Evolutionary conservation across 2,113 vertebrate genomes (phyloP), one percentile per base, ranked within the genome.

Genomic region (Hirundichthys speculiger): DNA sequence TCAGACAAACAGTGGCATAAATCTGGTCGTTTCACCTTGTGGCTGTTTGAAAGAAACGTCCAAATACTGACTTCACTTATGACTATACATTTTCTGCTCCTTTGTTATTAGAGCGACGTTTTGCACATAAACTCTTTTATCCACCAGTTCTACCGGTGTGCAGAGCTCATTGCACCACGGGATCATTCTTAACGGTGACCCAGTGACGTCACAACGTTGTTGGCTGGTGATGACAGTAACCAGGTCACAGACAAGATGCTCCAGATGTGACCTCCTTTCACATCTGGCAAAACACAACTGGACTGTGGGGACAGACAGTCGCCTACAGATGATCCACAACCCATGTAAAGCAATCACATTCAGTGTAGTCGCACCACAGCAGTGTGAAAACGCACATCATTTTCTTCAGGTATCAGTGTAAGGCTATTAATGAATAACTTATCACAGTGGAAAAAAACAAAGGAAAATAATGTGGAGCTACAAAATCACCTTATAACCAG

Each of bases 171-270:
- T 34, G 30, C 11, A 10, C 30, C 30, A 5, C 6, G 30, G 7
- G 30, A 34, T 34, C 30, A 27, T 27, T 27, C 3, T 27, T 8
- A 20, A 16, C 6, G 13, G 2, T 51, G 45, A 57, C 12, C 12
- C 13, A 0, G 14, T 57, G 42, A 48, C 27, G 58, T 38, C 34
- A 68, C 19, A 25, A 66, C n/a, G 49, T 49, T 52, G 49, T 42
- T 67, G 55, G 64, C 48, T 61, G 42, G 47, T 51, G 30, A 58
- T 34, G 34, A 60, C 52, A 49, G 58, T 67, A 74, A 75, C 49
- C 56, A 38, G 72, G 64, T 82, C 82, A 81, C 42, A 65, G 56
- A 61, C 66, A 79, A 73, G 46, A 82, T 75, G 47, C 61, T 66
- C 43, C 39, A 59, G 46, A 74, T 60, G 56, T 76, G 30, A 68